Conservation (phyloP, 2,113 vertebrate genomes). For the Lucifuga dentata region DNA sequence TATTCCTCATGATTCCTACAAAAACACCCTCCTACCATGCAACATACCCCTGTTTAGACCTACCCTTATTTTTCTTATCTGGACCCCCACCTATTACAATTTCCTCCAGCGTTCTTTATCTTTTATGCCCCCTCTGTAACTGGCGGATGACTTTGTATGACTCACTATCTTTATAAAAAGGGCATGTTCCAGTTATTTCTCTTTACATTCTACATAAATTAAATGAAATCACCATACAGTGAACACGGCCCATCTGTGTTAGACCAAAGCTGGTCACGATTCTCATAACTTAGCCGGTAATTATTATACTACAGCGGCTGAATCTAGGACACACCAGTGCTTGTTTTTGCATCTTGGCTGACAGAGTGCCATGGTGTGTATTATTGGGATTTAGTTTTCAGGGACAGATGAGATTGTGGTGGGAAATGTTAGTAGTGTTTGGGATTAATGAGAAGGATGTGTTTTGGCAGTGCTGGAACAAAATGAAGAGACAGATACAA, state of each 20-base stretch:
- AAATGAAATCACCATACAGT: conserved; percentile 16
- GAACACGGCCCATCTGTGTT: neutral
- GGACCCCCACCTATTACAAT: too few relatives aligned
- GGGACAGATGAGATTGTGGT: conserved; percentile 5
- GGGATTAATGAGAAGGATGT: conserved; percentile 38
- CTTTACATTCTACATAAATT: conserved; percentile 4
- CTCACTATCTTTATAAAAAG: too few relatives aligned
- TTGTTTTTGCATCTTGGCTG: conserved; percentile 15
- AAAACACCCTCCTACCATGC: too few relatives aligned
- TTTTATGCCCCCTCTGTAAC: too few relatives aligned
- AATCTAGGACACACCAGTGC: conserved; percentile 18
- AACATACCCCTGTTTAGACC: too few relatives aligned
- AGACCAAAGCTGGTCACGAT: neutral
- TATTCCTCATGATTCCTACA: too few relatives aligned
- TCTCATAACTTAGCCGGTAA: conserved; percentile 11
- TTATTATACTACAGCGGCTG: conserved; percentile 9
- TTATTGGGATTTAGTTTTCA: conserved; percentile 5
- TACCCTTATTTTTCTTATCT: too few relatives aligned
- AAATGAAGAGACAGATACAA: conserved; percentile 68
- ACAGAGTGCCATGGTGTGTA: neutral
- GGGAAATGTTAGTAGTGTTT: conserved; percentile 8
- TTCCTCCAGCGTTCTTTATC: too few relatives aligned
- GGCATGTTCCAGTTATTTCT: conserved; percentile 1
- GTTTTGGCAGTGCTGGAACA: conserved; percentile 82
- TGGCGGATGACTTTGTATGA: too few relatives aligned